Percentiles rank a stretch among this genome's conserved stretches.
Conservation (phyloP, 2,888 invertebrate genomes). For the Cacoxenus indagator region DNA sequence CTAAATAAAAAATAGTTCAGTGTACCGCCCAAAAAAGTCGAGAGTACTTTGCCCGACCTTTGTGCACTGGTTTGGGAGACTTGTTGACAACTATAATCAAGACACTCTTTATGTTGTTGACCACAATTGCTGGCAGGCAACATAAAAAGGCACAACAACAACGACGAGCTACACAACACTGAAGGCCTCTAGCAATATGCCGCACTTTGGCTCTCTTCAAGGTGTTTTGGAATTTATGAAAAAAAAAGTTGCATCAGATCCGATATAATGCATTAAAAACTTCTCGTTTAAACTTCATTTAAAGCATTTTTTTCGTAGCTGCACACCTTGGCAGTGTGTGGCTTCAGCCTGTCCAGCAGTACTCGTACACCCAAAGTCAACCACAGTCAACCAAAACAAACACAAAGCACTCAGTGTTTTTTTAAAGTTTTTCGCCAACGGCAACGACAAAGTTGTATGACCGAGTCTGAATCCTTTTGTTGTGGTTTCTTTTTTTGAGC, state of each 20-base stretch:
- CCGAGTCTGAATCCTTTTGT: neutral
- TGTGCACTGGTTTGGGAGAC: neutral
- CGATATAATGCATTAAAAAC: neutral
- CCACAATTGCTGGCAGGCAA: slow-evolving; percentile 33
- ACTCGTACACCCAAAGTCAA: neutral
- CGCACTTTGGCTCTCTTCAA: too few species aligned
- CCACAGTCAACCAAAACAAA: neutral
- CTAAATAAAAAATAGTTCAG: neutral
- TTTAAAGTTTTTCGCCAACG: neutral
- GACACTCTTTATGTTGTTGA: slow-evolving; percentile 27
- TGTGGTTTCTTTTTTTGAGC: neutral
- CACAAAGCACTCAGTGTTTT: neutral
- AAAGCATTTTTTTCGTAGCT: neutral
- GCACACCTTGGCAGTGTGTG: neutral
- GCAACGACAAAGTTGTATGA: neutral
- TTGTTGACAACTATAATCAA: neutral
- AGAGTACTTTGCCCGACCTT: neutral
- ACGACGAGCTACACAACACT: neutral
- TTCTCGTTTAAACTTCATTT: slow-evolving; percentile 16
- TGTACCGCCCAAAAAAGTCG: neutral
- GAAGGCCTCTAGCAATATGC: too few species aligned
- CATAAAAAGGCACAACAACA: slow-evolving; percentile 19
- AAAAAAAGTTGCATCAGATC: neutral
- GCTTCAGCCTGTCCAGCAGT: neutral
- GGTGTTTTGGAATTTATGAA: too few species aligned